Conservation (phyloP, 2,888 invertebrate genomes). For the Phrixothrix hirtus region DNA sequence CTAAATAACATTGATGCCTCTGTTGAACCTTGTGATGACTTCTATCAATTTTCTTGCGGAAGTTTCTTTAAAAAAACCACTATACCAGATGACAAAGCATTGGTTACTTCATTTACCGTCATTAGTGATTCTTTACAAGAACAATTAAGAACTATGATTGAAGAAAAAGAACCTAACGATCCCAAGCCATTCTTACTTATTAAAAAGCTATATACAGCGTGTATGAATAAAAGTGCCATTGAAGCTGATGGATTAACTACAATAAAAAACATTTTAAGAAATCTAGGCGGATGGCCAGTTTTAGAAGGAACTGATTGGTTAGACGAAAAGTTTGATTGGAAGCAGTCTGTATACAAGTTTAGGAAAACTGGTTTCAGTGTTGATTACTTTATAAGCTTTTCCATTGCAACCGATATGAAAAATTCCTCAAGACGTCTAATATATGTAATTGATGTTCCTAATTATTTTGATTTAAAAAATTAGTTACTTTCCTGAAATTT, state of each 20-base stretch:
- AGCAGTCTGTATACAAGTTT: constrained; percentile 79
- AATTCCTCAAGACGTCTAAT: neutral
- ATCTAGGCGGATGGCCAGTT: constrained; percentile 95
- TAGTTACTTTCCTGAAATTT: constrained; percentile 30
- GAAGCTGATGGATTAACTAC: constrained; percentile 78
- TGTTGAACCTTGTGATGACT: constrained; percentile 81
- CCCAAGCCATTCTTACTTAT: constrained; percentile 75
- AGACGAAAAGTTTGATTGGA: constrained; percentile 75
- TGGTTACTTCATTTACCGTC: constrained; percentile 75
- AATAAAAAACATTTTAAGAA: constrained; percentile 68
- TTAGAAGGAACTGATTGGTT: constrained; percentile 77
- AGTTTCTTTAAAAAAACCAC: constrained; percentile 70
- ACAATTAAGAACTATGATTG: constrained; percentile 71
- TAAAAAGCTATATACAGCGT: constrained; percentile 81
- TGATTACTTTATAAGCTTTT: constrained; percentile 89
- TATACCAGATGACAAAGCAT: constrained; percentile 82
- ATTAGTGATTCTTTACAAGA: constrained; percentile 77
- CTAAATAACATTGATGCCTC: constrained; percentile 70
- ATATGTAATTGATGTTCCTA: neutral
- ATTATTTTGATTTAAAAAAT: neutral
- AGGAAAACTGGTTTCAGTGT: constrained; percentile 81
- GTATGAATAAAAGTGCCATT: constrained; percentile 84
- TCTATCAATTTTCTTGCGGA: constrained; percentile 80
- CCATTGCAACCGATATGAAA: constrained; percentile 44
- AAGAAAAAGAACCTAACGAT: constrained; percentile 67